A percentile compares a stretch with the other conserved stretches of the same genome.
Evolutionary conservation across 2,888 invertebrate genomes (phyloP).

Genomic region (Trisateles emortualis): DNA sequence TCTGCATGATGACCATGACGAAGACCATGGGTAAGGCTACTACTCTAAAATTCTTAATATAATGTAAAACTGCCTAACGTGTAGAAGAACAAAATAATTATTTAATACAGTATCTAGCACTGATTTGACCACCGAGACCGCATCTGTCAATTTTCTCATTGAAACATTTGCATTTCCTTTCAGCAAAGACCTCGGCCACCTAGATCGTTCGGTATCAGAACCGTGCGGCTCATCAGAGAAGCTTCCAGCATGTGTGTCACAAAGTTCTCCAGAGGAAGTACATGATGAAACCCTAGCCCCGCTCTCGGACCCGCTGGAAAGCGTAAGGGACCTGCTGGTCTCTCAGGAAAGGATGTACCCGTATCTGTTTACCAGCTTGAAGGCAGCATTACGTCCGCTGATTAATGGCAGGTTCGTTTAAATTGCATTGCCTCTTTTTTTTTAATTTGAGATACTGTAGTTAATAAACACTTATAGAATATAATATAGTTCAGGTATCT

Average conservation of each 20-base stretch:
- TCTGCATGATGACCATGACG: constrained; percentile 49
- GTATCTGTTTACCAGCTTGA: constrained; percentile 90
- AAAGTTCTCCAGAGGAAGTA: constrained; percentile 37
- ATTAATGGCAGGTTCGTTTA: constrained; percentile 86
- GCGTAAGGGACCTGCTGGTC: constrained; percentile 85
- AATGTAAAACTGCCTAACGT: too few relatives aligned
- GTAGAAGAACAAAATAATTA: too few relatives aligned
- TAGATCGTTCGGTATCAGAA: constrained; percentile 62
- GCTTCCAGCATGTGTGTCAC: constrained; percentile 17
- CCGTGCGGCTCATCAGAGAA: constrained; percentile 55
- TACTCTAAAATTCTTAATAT: background rate
- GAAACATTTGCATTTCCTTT: background rate
- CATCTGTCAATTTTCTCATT: background rate
- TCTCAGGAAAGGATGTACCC: constrained; percentile 93
- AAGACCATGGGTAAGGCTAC: constrained; percentile 47
- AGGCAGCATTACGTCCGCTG: constrained; percentile 92
- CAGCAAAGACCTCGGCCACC: constrained; percentile 60
- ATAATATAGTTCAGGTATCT: too few relatives aligned
- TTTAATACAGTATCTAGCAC: too few relatives aligned
- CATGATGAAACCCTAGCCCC: constrained; percentile 37
- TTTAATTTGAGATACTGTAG: background rate
- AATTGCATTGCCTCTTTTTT: background rate
- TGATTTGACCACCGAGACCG: too few relatives aligned
- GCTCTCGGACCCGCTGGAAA: constrained; percentile 56
- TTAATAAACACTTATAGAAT: background rate